Conservation (phyloP, 2,888 invertebrate species). For the Acrobeloides nanus region DNA sequence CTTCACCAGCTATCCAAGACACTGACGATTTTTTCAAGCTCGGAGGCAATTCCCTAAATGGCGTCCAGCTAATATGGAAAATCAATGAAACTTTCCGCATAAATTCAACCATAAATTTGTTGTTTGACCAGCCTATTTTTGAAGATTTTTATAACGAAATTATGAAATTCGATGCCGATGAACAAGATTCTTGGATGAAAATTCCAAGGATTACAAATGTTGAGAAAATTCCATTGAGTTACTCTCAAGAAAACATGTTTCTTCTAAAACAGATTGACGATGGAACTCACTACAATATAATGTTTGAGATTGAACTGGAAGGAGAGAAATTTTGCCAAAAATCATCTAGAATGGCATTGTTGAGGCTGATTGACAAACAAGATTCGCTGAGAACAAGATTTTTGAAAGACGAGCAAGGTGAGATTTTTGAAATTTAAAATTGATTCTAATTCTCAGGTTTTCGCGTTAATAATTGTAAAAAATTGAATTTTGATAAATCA, state of each 20-base stretch:
- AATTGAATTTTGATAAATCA: no score
- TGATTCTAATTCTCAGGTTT: conserved; percentile 12
- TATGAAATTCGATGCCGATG: not conserved
- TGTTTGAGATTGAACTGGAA: conserved; percentile 32
- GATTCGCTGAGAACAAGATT: conserved; percentile 27
- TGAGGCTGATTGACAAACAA: conserved; percentile 29
- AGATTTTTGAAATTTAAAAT: conserved; percentile 19
- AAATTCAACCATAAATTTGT: conserved; percentile 19
- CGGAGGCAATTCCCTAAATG: conserved; percentile 47
- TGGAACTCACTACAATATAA: conserved; percentile 38
- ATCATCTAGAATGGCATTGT: conserved; percentile 19
- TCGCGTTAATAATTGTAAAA: no score
- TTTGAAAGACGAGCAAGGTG: conserved; percentile 5
- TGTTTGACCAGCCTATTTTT: conserved; percentile 34
- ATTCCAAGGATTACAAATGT: no score
- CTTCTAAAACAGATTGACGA: conserved; percentile 28
- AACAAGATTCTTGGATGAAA: conserved; percentile 2
- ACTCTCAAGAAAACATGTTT: conserved; percentile 44
- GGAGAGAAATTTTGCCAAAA: no score
- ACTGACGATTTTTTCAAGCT: conserved; percentile 37
- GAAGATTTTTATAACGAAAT: conserved; percentile 14
- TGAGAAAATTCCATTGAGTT: conserved; percentile 26
- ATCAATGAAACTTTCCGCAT: conserved; percentile 22
- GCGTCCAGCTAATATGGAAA: conserved; percentile 41
- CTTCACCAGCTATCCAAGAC: not conserved